Evolutionary conservation across 2,888 invertebrate species (phyloP).

Genomic region (Crioceris asparagi): DNA sequence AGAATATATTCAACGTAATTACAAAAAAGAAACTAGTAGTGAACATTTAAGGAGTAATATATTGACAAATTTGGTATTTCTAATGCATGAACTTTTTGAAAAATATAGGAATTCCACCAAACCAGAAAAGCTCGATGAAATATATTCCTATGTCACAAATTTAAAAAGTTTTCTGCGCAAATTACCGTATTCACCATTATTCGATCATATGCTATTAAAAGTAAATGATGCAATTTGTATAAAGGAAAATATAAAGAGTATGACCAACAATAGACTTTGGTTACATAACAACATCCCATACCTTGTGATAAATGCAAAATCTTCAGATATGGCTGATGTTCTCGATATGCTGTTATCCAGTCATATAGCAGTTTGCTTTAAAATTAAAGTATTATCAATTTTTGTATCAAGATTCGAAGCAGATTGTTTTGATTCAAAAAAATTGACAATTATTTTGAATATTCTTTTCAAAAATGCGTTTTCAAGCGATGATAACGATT

Average conservation of each 20-base stretch:
- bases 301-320: not conserved
- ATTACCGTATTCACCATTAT: too few species aligned
- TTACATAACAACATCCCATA: conserved; percentile 2
- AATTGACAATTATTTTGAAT: not conserved
- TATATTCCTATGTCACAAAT: too few species aligned
- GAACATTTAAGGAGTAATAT: conserved; percentile 1
- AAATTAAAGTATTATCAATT: conserved; percentile 3
- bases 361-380: not conserved
- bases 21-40: too few species aligned
- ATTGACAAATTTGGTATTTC: not conserved
- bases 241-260: not conserved
- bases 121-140: too few species aligned
- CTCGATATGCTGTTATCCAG: not conserved
- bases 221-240: too few species aligned
- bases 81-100: conserved; percentile 1
- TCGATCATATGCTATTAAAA: too few species aligned
- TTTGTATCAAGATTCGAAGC: not conserved
- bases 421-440: not conserved
- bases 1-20: conserved; percentile 1
- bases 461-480: not conserved
- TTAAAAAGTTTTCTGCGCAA: too few species aligned
- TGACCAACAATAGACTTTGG: not conserved
- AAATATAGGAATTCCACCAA: too few species aligned
- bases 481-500: not conserved
- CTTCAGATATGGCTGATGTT: not conserved